phyloP scores from a whole-genome alignment of 2,888 invertebrate genomes.

The Eugnorisma glareosa region DNA sequence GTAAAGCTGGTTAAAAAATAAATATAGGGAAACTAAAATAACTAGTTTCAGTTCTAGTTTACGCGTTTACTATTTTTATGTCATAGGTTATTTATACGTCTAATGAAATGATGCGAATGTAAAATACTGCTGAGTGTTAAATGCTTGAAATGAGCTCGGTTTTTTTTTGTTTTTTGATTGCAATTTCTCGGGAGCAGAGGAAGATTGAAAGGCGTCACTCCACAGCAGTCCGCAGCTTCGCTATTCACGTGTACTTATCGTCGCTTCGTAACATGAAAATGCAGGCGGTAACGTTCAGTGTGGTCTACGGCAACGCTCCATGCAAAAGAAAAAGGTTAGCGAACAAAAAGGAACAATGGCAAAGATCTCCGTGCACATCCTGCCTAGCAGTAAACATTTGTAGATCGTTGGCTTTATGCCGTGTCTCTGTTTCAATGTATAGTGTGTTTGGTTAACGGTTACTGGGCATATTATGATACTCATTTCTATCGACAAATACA shows the following conservation, averaged over 20 bases:
- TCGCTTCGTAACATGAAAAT: not conserved
- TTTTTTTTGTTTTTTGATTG: not conserved
- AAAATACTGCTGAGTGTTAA: not conserved
- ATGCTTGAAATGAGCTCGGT: not conserved
- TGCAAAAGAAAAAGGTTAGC: not conserved
- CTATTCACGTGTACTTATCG: not conserved
- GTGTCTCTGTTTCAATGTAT: not conserved
- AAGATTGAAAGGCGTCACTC: not conserved
- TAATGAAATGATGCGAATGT: not conserved
- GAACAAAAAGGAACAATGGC: not conserved
- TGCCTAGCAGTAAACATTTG: not conserved
- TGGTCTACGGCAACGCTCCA: not conserved
- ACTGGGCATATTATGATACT: too few species aligned
- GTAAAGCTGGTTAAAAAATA: not conserved
- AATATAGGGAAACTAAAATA: constrained; percentile 3
- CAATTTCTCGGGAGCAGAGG: not conserved
- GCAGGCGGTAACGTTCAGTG: not conserved
- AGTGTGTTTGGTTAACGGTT: too few species aligned
- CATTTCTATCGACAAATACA: too few species aligned
- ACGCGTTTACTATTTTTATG: not conserved
- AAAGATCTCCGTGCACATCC: not conserved
- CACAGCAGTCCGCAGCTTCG: not conserved
- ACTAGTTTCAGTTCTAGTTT: not conserved
- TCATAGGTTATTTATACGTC: not conserved
- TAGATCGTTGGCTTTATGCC: not conserved